Conservation (phyloP, 2,797 vertebrate species). For the Onychomys leucogaster region DNA sequence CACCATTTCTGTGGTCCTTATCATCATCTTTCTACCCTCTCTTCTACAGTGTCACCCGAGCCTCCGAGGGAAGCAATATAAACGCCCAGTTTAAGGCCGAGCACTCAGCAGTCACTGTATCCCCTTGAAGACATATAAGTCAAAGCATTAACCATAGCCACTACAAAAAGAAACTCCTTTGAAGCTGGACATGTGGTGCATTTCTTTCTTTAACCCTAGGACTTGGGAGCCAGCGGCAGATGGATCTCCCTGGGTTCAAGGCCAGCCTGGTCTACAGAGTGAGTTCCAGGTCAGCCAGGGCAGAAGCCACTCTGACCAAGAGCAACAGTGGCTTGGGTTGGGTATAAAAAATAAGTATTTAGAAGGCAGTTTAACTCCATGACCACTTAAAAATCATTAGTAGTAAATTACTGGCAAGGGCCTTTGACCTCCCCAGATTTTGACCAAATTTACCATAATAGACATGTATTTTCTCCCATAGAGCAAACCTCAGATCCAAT, state of each 20-base stretch:
- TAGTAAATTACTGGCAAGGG: too few species aligned
- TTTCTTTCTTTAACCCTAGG: background rate
- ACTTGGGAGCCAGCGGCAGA: background rate
- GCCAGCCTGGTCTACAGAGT: background rate
- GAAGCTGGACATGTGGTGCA: background rate
- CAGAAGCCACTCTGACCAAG: too few species aligned
- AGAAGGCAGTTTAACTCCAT: too few species aligned
- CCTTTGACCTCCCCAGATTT: background rate
- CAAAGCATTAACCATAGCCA: background rate
- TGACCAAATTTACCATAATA: background rate
- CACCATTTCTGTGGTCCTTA: background rate
- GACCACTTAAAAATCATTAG: too few species aligned
- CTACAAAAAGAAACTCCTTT: background rate
- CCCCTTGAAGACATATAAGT: background rate
- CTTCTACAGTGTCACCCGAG: background rate
- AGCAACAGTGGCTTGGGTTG: too few species aligned
- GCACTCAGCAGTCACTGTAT: background rate
- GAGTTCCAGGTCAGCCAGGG: background rate
- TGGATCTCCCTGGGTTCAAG: background rate
- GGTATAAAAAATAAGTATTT: too few species aligned
- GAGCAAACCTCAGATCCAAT: background rate
- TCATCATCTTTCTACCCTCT: background rate
- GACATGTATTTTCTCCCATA: background rate
- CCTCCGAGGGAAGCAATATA: background rate
- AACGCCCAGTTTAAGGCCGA: background rate